Conservation (phyloP, 1,140 invertebrate genomes). For the Ganaspis sp. region DNA sequence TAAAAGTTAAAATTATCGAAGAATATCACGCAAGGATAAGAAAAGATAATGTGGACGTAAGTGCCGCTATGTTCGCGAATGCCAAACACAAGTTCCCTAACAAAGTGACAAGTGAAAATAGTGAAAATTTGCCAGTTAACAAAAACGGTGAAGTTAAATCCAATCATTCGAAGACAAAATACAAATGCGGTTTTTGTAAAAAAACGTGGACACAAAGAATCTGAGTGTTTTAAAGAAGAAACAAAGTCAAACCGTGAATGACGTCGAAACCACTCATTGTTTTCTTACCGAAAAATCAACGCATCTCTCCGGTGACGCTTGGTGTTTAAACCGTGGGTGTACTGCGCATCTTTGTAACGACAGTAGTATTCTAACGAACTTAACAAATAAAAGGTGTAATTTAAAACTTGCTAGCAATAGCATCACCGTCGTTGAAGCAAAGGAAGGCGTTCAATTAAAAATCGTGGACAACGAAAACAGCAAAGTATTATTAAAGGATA, state of each 20-base stretch:
- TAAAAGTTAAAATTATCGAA: too few species aligned
- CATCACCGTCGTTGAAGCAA: not conserved
- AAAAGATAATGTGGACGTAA: too few species aligned
- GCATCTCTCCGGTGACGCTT: not conserved
- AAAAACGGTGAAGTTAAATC: not conserved
- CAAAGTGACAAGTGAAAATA: too few species aligned
- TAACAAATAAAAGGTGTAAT: too few species aligned
- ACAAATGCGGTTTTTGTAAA: slow-evolving; percentile 28
- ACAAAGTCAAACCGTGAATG: not conserved
- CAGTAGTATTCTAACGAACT: too few species aligned
- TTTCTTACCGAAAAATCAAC: not conserved
- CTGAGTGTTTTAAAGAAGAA: not conserved
- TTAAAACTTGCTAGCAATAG: not conserved
- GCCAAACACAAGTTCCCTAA: too few species aligned
- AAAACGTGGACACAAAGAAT: slow-evolving; percentile 12
- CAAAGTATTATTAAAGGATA: too few species aligned
- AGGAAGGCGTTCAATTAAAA: not conserved
- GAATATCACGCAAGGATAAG: too few species aligned
- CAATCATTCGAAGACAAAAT: slow-evolving; percentile 12
- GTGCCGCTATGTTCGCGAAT: too few species aligned
- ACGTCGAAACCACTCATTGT: not conserved
- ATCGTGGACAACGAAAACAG: not conserved
- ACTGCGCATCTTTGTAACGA: slow-evolving; percentile 7
- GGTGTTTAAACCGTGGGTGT: slow-evolving; percentile 23
- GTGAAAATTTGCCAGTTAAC: too few species aligned